A percentile compares a stretch with the other conserved stretches of the same genome.
These are phyloP conservation scores for Rhopalosiphum padi DNA, from an alignment of 1,140 invertebrate species.

Conservation along the genomic window DNA sequence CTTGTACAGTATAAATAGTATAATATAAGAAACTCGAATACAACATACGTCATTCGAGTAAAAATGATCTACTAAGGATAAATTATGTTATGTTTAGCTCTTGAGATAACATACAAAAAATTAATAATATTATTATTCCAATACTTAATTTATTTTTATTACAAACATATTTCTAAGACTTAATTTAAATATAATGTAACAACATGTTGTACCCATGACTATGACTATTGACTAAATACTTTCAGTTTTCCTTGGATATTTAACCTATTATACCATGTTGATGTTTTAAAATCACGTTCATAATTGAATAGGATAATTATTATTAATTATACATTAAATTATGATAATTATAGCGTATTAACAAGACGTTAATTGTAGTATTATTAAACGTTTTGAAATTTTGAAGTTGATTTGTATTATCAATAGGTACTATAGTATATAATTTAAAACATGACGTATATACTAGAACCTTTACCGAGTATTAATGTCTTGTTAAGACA, in stretches of 20 bases:
- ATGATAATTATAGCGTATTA: conserved; percentile 41
- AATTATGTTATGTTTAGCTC: not conserved
- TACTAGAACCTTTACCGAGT: not conserved
- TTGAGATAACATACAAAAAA: not conserved
- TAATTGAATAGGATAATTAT: conserved; percentile 28
- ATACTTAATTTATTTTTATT: not conserved
- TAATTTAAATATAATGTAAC: not conserved
- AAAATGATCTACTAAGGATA: not conserved
- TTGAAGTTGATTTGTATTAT: not conserved
- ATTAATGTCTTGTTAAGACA: not conserved
- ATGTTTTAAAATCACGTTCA: not conserved
- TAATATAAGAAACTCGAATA: not conserved
- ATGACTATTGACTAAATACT: not conserved
- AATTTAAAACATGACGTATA: not conserved
- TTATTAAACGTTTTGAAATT: not conserved
- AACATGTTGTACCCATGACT: not conserved
- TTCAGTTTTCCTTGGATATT: conserved; percentile 35
- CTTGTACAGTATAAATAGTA: not conserved
- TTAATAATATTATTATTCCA: not conserved
- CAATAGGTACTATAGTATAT: not conserved
- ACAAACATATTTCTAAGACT: not conserved
- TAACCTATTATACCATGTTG: not conserved
- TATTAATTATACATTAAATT: not conserved
- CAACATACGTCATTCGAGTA: not conserved
- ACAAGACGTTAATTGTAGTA: not conserved